phyloP scores from a whole-genome alignment of 2,113 vertebrate genomes.

The Caloenas nicobarica region DNA sequence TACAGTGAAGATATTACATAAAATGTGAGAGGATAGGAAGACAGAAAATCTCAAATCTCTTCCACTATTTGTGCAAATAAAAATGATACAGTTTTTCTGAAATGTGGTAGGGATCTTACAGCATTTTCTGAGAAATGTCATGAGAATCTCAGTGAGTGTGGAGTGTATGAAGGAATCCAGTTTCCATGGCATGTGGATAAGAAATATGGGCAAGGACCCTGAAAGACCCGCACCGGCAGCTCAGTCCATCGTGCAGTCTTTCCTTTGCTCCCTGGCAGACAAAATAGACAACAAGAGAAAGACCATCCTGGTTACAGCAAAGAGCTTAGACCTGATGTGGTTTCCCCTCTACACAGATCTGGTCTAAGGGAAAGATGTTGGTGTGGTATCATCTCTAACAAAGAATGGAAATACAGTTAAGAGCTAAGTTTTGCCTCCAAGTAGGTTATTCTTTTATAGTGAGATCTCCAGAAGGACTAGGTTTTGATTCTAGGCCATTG shows the following conservation, averaged over 20 bases:
- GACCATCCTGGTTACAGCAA: not conserved
- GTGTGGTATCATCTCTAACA: not conserved
- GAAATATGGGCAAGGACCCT: not conserved
- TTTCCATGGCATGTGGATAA: not conserved
- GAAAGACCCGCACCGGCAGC: not conserved
- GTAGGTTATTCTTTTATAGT: not conserved
- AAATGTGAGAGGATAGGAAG: not conserved
- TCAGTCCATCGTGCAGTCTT: rapidly evolving
- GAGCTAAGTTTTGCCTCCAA: not conserved
- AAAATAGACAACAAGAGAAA: not conserved
- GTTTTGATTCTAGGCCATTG: not conserved
- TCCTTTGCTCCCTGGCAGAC: not conserved
- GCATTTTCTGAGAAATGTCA: not conserved
- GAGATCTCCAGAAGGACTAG: not conserved
- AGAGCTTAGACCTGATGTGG: not conserved
- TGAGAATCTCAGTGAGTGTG: not conserved
- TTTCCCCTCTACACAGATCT: not conserved
- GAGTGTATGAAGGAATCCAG: not conserved
- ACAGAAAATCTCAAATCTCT: not conserved
- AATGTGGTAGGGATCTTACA: not conserved
- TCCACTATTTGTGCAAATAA: not conserved
- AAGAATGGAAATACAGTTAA: not conserved
- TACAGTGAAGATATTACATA: not conserved
- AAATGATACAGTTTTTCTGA: not conserved
- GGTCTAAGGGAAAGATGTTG: not conserved